phyloP scores from a whole-genome alignment of 1,140 invertebrate species.

The Monomorium pharaonis region DNA sequence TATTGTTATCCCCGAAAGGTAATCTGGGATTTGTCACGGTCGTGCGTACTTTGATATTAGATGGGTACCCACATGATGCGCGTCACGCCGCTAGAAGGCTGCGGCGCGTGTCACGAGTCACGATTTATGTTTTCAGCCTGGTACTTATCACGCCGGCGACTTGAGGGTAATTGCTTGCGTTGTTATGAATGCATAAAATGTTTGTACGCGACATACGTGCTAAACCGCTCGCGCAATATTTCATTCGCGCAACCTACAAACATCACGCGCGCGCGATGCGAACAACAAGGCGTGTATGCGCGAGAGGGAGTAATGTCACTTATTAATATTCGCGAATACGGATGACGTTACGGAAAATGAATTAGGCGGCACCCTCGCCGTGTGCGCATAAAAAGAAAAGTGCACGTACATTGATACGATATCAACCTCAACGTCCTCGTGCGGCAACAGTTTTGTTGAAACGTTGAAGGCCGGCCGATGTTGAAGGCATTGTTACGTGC shows the following conservation, averaged over 20 bases:
- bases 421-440: background rate
- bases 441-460: background rate
- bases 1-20: conserved; percentile 68
- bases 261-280: conserved; percentile 22
- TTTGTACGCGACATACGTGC: conserved; percentile 46
- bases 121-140: conserved; percentile 50
- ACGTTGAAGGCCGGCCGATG: background rate
- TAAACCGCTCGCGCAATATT: conserved; percentile 45
- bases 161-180: conserved; percentile 46
- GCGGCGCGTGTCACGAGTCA: conserved; percentile 33
- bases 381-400: background rate
- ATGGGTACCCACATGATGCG: conserved; percentile 34
- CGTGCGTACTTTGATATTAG: conserved; percentile 62
- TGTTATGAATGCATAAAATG: conserved; percentile 57
- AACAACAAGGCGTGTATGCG: background rate
- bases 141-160: conserved; percentile 46
- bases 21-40: conserved; percentile 68
- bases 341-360: background rate
- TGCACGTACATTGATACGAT: background rate
- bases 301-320: background rate
- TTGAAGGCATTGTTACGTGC: background rate
- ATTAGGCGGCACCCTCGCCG: background rate
- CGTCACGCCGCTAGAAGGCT: background rate
- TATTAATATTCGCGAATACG: conserved; percentile 19
- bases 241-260: conserved; percentile 40